Conservation (phyloP, 2,113 vertebrate species). For the Phocoena sinus region DNA sequence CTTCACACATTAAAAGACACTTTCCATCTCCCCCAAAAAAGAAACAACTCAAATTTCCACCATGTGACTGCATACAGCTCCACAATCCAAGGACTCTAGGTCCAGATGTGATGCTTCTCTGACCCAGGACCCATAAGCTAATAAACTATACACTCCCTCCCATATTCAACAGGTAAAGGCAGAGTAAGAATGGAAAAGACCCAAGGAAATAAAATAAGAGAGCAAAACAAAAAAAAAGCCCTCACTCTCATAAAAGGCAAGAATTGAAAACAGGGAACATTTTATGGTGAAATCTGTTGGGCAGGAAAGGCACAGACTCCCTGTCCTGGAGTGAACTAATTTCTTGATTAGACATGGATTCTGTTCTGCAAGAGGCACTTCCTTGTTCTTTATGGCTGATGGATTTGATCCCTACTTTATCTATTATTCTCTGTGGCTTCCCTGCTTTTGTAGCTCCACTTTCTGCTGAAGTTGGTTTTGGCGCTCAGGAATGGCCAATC, state of each 20-base stretch:
- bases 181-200: background rate
- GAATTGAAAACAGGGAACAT: background rate
- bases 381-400: background rate
- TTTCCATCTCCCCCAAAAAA: background rate
- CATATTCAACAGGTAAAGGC: background rate
- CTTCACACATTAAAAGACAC: background rate
- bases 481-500: background rate
- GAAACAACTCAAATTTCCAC: background rate
- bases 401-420: background rate
- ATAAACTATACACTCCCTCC: background rate
- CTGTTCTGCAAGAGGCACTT: background rate
- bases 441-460: background rate
- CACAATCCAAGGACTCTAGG: background rate
- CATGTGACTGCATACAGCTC: background rate
- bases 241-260: background rate
- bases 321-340: background rate
- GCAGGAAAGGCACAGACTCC: background rate
- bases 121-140: background rate
- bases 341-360: background rate
- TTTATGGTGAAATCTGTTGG: background rate
- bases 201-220: background rate
- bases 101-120: background rate
- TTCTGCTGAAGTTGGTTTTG: background rate
- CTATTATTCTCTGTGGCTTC: background rate
- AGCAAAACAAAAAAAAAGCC: background rate